Percentiles rank a stretch among this genome's conserved stretches.
phyloP scores from a whole-genome alignment of 2,888 invertebrate genomes.

The Spodoptera littoralis region DNA sequence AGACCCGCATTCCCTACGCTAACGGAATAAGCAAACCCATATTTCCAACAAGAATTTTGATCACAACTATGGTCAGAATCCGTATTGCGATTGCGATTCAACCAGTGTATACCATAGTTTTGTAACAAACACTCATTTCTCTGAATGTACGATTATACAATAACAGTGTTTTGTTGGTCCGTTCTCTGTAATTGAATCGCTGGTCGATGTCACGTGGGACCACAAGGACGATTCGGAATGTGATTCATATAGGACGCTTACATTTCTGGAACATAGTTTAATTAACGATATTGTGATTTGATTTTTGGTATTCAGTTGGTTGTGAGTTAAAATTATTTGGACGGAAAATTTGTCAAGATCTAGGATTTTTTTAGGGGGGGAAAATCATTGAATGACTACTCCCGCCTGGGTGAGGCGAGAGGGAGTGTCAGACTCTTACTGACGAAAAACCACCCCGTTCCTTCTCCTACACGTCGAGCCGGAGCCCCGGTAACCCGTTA shows the following conservation, averaged over 20 bases:
- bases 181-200: constrained; percentile 70
- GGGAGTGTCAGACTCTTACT: no score
- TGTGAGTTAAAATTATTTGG: not conserved
- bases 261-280: constrained; percentile 31
- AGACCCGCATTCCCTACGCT: no score
- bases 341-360: no score
- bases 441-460: no score
- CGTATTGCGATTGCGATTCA: not conserved
- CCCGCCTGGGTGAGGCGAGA: no score
- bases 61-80: not conserved
- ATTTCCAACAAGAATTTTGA: not conserved
- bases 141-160: constrained; percentile 35
- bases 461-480: no score
- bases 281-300: constrained; percentile 19
- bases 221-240: constrained; percentile 51
- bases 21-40: not conserved
- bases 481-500: no score
- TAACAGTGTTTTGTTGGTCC: constrained; percentile 52
- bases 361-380: no score
- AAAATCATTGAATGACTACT: no score
- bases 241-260: constrained; percentile 37
- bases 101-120: constrained; percentile 1
- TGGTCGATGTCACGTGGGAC: constrained; percentile 61
- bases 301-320: not conserved
- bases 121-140: constrained; percentile 30